These are phyloP conservation scores for Myzus persicae DNA, from an alignment of 1,140 invertebrate species.

Conservation along the genomic window DNA sequence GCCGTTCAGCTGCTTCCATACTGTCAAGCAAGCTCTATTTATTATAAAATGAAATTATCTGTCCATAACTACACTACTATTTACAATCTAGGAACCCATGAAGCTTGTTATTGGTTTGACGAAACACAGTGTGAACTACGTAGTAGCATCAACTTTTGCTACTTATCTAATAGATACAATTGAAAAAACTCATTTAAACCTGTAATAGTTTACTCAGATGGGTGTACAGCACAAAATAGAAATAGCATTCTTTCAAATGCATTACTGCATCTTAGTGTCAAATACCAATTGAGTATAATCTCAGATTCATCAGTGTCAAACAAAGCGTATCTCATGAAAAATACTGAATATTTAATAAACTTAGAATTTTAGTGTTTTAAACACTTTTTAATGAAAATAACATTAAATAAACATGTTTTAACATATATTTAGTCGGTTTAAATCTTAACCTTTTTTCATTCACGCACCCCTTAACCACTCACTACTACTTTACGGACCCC, in stretches of 20 bases:
- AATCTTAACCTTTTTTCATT: too few relatives aligned
- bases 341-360: too few relatives aligned
- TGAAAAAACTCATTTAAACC: neutral
- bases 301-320: too few relatives aligned
- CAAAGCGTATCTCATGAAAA: too few relatives aligned
- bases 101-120: constrained; percentile 1
- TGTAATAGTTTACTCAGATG: neutral
- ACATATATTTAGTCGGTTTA: too few relatives aligned
- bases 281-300: too few relatives aligned
- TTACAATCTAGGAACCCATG: neutral
- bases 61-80: neutral
- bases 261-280: too few relatives aligned
- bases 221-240: neutral
- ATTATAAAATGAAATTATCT: neutral
- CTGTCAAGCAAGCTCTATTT: neutral
- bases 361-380: too few relatives aligned
- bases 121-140: neutral
- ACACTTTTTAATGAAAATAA: too few relatives aligned
- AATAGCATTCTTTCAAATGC: neutral
- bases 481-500: too few relatives aligned
- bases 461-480: too few relatives aligned
- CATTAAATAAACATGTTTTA: too few relatives aligned
- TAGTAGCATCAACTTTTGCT: neutral
- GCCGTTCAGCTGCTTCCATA: neutral
- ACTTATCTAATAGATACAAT: neutral